These are phyloP conservation scores for Macaria notata DNA, from an alignment of 2,888 invertebrate genomes.

Conservation along the genomic window DNA sequence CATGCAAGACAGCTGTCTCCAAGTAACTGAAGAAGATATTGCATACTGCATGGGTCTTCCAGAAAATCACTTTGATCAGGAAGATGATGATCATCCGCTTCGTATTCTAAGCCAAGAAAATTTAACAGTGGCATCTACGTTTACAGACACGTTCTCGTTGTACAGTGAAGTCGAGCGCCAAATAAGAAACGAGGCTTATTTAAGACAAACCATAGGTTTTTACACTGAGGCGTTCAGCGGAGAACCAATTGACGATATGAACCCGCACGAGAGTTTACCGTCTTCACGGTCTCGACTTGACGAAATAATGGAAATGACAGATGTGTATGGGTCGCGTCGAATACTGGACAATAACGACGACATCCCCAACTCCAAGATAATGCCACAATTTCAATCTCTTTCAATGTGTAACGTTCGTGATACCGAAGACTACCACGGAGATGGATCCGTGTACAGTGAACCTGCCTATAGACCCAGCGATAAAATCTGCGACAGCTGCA, in stretches of 20 bases:
- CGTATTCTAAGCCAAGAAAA: constrained; percentile 95
- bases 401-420: constrained; percentile 87
- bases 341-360: constrained; percentile 86
- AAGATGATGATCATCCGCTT: constrained; percentile 91
- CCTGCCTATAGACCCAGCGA: constrained; percentile 89
- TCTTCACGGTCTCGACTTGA: constrained; percentile 85
- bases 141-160: constrained; percentile 88
- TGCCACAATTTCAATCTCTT: constrained; percentile 87
- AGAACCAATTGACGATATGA: constrained; percentile 58
- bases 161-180: constrained; percentile 86
- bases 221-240: constrained; percentile 77
- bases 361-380: constrained; percentile 77
- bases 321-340: constrained; percentile 90
- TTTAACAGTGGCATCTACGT: constrained; percentile 94
- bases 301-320: constrained; percentile 90
- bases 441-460: constrained; percentile 93
- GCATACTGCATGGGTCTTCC: constrained; percentile 90
- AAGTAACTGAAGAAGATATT: constrained; percentile 96
- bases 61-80: constrained; percentile 88
- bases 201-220: constrained; percentile 80
- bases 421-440: constrained; percentile 85
- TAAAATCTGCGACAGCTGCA: constrained; percentile 89
- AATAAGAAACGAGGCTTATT: constrained; percentile 83
- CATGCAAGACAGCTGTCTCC: constrained; percentile 92
- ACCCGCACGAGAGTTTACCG: constrained; percentile 76